These are phyloP conservation scores for Perca schrenkii DNA, from an alignment of 2,113 vertebrate species.

Conservation along the genomic window DNA sequence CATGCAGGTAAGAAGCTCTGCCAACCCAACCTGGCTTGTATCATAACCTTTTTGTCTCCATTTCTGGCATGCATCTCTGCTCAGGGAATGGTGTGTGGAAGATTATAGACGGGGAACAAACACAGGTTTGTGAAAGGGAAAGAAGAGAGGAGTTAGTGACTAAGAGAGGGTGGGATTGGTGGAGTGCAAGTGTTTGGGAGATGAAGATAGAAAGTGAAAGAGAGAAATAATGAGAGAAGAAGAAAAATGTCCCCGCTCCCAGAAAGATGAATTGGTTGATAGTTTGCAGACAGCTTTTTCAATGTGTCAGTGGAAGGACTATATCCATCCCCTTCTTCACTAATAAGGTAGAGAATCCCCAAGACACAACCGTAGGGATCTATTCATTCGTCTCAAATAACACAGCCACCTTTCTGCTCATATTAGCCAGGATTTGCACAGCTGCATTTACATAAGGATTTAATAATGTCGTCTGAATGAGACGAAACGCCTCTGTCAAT, in stretches of 20 bases:
- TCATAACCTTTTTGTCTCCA: constrained; percentile 77
- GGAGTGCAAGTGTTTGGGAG: constrained; percentile 64
- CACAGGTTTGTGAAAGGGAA: constrained; percentile 60
- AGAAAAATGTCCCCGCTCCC: constrained; percentile 70
- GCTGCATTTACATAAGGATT: constrained; percentile 79
- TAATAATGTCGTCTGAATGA: constrained; percentile 76
- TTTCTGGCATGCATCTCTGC: constrained; percentile 70
- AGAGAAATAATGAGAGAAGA: constrained; percentile 76
- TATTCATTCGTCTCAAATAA: constrained; percentile 79
- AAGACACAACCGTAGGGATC: constrained; percentile 72
- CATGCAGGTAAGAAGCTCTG: constrained; percentile 72
- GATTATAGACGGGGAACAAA: constrained; percentile 79
- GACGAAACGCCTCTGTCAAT: constrained; percentile 71
- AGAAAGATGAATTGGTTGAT: constrained; percentile 76
- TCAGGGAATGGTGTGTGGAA: constrained; percentile 69
- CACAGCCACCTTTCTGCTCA: constrained; percentile 74
- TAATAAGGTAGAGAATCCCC: constrained; percentile 81
- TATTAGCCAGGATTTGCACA: constrained; percentile 78
- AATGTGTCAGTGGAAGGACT: constrained; percentile 74
- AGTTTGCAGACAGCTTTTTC: constrained; percentile 77
- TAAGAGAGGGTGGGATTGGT: constrained; percentile 20
- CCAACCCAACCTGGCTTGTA: constrained; percentile 75
- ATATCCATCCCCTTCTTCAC: constrained; percentile 73
- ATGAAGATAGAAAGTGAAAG: constrained; percentile 70
- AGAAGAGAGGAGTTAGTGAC: constrained; percentile 64